Conservation (phyloP, 92 coral and sea anemone genomes). For the Bergia puertoricense region DNA sequence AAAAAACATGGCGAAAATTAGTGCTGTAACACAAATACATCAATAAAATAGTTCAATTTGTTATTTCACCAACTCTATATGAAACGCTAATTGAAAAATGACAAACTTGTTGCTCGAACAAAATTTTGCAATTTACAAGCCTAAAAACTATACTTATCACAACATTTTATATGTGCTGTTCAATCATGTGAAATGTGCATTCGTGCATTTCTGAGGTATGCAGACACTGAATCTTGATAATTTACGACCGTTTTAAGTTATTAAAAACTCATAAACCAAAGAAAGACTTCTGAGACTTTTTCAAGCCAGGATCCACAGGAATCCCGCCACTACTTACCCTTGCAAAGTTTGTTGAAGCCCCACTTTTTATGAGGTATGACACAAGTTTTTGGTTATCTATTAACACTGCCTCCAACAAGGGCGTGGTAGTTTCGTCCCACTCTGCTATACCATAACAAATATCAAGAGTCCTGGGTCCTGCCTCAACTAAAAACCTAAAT, state of each 20-base stretch:
- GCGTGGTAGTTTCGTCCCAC: slow-evolving; percentile 63
- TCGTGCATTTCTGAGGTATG: too few relatives aligned
- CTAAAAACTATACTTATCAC: not conserved
- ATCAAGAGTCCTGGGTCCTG: slow-evolving; percentile 71
- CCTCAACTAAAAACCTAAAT: slow-evolving; percentile 45
- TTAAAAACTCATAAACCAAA: not conserved
- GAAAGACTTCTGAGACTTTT: not conserved
- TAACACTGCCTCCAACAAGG: slow-evolving; percentile 74
- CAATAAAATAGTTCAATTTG: too few relatives aligned
- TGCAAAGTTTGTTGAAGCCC: slow-evolving; percentile 72
- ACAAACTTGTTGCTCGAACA: too few relatives aligned
- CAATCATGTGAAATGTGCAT: too few relatives aligned
- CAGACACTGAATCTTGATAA: too few relatives aligned
- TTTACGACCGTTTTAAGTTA: not conserved
- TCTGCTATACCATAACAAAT: slow-evolving; percentile 71
- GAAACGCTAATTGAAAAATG: too few relatives aligned
- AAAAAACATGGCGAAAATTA: too few relatives aligned
- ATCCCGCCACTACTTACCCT: slow-evolving; percentile 51
- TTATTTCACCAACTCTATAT: too few relatives aligned
- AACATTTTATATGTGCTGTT: too few relatives aligned
- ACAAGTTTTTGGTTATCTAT: slow-evolving; percentile 53
- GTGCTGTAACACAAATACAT: too few relatives aligned
- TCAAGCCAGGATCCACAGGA: not conserved
- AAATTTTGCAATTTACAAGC: too few relatives aligned
- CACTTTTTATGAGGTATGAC: slow-evolving; percentile 57